Conservation (phyloP, 2,888 invertebrate genomes). For the Auanema freiburgensis region DNA sequence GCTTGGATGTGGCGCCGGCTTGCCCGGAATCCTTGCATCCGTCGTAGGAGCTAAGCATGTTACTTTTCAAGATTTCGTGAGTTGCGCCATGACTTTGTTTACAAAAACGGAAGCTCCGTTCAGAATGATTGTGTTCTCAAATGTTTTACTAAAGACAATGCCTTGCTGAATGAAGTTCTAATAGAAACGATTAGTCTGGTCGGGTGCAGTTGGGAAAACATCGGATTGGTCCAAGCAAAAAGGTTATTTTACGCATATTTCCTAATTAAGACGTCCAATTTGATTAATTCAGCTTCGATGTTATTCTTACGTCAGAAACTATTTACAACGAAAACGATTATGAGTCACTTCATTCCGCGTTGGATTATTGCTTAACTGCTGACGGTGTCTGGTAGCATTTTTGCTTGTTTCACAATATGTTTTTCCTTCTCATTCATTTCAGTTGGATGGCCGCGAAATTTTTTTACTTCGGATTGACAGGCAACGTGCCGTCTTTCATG, state of each 20-base stretch:
- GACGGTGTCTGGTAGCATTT: conserved; percentile 68
- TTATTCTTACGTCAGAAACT: conserved; percentile 88
- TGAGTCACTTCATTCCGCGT: conserved; percentile 72
- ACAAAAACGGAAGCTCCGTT: conserved; percentile 68
- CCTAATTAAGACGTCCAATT: not conserved
- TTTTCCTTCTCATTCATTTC: conserved; percentile 19
- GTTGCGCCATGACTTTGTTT: conserved; percentile 63
- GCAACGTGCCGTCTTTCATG: conserved; percentile 80
- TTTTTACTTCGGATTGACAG: conserved; percentile 93
- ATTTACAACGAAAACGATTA: conserved; percentile 81
- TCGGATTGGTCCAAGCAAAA: not conserved
- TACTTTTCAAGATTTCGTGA: conserved; percentile 92
- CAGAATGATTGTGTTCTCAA: conserved; percentile 54
- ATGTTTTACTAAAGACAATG: conserved; percentile 42
- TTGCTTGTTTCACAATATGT: conserved; percentile 7
- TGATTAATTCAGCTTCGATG: conserved; percentile 73
- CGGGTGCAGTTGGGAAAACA: conserved; percentile 17
- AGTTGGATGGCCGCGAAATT: conserved; percentile 83
- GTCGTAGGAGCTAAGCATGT: conserved; percentile 73
- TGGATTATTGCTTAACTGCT: conserved; percentile 73
- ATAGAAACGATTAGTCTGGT: conserved; percentile 16
- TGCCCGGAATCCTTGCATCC: conserved; percentile 81
- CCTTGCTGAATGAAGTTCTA: conserved; percentile 36
- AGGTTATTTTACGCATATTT: not conserved
- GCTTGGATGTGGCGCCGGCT: conserved; percentile 88